Base-by-base conservation (phyloP, 2,888 invertebrate genomes). In the Hydrotaea diabolus region DNA sequence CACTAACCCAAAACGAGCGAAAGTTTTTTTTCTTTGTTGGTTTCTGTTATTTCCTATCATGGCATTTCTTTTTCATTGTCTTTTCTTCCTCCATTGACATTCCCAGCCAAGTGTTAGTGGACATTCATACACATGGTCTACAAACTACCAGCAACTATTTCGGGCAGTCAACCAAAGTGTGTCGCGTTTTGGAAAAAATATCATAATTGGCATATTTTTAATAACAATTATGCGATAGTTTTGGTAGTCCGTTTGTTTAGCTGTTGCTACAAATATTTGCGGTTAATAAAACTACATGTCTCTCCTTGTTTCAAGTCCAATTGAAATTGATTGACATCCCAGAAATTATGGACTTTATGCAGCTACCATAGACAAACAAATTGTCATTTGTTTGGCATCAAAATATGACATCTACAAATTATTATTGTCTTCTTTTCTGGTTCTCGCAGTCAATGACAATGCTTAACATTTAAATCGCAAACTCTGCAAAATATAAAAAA, bases 11-110 rank as follows among this genome's bases (percentile, higher is more conserved):
- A 73, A 72, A 43, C 21, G 36, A 73, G 78, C 73, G 72, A 79
- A 79, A 79, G 78, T 79, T 73, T 23, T 43, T 79, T 62, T 66
- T 15, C n/a, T n/a, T n/a, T n/a, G n/a, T 66, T 66, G 1, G 9
- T 64, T 64, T 2, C 17, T 57, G 57, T 39, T 59, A 57, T 71
- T 72, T 49, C 62, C 57, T 15, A 72, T 59, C 17, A n/a, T n/a
- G n/a, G n/a, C n/a, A 23, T 71, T 77, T 77, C 26, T 62, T 77
- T 77, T 8, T 21, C 62, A 8, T n/a, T 59, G 15, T 57, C 62
- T 59, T 59, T 26, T 8, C 23, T 59, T 3, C 39, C 39, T 8
- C 39, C 39, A 39, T 39, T 39, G 31, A 31, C 31, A 31, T 31
- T 31, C 31, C 7, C 9, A 13, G 39, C 4, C 7, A 39, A 31